A percentile compares a stretch with the other conserved stretches of the same genome.
Conservation (phyloP, 2,797 vertebrate species). For the Bryconaethiops microstoma region DNA sequence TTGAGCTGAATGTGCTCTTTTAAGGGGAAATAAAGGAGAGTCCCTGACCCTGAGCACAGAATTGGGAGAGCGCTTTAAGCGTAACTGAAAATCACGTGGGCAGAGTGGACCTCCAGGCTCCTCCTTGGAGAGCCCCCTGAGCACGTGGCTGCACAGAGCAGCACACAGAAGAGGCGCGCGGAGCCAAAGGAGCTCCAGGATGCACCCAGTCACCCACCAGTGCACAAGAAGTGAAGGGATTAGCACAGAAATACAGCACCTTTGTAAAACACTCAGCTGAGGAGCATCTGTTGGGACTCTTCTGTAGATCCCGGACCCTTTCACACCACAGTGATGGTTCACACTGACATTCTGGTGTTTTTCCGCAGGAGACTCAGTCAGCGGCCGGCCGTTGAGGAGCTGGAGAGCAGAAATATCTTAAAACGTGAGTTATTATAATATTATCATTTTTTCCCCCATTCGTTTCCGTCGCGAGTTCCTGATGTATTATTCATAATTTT, state of each 20-base stretch:
- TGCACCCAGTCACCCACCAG: background rate
- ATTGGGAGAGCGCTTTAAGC: background rate
- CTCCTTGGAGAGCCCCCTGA: background rate
- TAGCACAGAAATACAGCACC: background rate
- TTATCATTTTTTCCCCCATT: too few relatives aligned
- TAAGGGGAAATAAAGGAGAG: background rate
- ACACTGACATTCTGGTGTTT: constrained; percentile 94
- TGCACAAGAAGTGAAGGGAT: too few relatives aligned
- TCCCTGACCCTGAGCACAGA: background rate
- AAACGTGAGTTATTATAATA: constrained; percentile 84
- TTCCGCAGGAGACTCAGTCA: constrained; percentile 98
- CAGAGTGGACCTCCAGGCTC: background rate
- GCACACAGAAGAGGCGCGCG: background rate
- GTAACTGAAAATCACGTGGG: background rate
- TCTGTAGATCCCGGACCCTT: background rate
- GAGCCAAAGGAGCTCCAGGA: background rate
- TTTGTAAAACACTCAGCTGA: constrained; percentile 71
- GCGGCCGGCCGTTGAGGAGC: constrained; percentile 96
- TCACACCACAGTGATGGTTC: constrained; percentile 80
- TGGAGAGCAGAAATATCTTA: constrained; percentile 96
- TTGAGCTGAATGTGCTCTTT: background rate
- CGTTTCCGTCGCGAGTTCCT: too few relatives aligned
- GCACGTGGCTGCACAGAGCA: constrained; percentile 18
- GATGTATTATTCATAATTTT: too few relatives aligned
- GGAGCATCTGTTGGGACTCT: constrained; percentile 51